These are phyloP conservation scores for Metaphire vulgaris DNA, from an alignment of 1,140 invertebrate species.

Conservation along the genomic window DNA sequence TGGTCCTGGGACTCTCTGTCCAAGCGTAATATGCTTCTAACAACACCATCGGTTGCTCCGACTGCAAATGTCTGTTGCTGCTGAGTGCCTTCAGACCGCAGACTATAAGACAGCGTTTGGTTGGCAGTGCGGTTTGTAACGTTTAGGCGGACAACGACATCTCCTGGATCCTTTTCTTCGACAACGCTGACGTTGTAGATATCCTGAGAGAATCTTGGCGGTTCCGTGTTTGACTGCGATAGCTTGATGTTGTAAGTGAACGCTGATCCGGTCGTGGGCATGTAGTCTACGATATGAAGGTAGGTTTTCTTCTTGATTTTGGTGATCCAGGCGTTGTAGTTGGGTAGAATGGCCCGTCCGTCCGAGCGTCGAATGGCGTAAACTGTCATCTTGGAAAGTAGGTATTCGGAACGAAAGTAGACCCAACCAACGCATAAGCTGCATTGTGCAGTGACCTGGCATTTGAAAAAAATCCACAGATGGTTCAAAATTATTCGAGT, in stretches of 20 bases:
- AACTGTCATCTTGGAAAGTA: not conserved
- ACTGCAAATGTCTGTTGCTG: constrained; percentile 34
- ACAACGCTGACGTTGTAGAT: constrained; percentile 34
- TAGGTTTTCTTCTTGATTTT: constrained; percentile 16
- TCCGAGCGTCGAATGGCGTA: not conserved
- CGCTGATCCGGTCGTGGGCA: not conserved
- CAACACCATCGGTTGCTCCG: constrained; percentile 28
- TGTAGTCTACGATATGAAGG: constrained; percentile 20
- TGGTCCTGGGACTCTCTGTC: constrained; percentile 35
- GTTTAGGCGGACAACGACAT: constrained; percentile 39
- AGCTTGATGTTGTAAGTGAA: constrained; percentile 3
- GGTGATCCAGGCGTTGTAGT: constrained; percentile 24
- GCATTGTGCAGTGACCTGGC: not conserved
- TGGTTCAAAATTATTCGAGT: not conserved
- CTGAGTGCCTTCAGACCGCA: constrained; percentile 31
- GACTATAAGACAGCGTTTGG: constrained; percentile 35
- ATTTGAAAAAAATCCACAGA: not conserved
- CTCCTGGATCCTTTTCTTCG: constrained; percentile 33
- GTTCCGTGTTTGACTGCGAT: not conserved
- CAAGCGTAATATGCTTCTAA: constrained; percentile 32
- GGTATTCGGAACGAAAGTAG: constrained; percentile 18
- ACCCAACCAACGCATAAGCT: constrained; percentile 7
- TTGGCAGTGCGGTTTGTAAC: constrained; percentile 39
- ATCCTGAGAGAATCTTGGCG: constrained; percentile 15
- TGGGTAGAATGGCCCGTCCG: not conserved